These are phyloP conservation scores for Caenorhabditis japonica DNA, from an alignment of 2,888 invertebrate genomes.

Conservation along the genomic window DNA sequence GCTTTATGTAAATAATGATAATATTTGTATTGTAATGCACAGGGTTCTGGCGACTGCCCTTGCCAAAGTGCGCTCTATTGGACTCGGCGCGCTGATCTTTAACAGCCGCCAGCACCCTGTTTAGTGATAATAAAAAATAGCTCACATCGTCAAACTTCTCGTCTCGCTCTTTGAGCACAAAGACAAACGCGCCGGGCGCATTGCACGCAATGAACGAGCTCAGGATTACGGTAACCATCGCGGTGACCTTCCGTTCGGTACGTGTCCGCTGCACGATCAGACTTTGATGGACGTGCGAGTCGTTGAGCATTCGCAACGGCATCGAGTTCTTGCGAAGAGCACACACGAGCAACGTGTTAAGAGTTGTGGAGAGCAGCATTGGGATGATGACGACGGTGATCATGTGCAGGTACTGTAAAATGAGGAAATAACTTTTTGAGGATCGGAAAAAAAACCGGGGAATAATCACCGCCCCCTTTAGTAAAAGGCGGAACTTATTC, in stretches of 20 bases:
- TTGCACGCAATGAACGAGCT: slow-evolving; percentile 65
- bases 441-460: no score
- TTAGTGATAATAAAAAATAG: not conserved
- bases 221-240: slow-evolving; percentile 65
- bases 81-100: no score
- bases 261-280: slow-evolving; percentile 40
- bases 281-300: slow-evolving; percentile 44
- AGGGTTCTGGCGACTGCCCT: no score
- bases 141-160: slow-evolving; percentile 40
- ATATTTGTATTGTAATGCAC: no score
- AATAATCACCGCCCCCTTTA: no score
- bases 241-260: slow-evolving; percentile 57
- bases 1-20: no score
- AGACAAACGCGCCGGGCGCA: slow-evolving; percentile 61
- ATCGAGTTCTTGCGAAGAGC: slow-evolving; percentile 61
- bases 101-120: no score
- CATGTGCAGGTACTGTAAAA: slow-evolving; percentile 56
- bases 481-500: no score
- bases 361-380: slow-evolving; percentile 50
- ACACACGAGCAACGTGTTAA: slow-evolving; percentile 59
- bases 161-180: slow-evolving; percentile 49
- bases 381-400: slow-evolving; percentile 59
- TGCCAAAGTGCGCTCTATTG: no score
- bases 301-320: slow-evolving; percentile 51
- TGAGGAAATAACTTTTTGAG: no score